Evolutionary conservation across 2,888 invertebrate species (phyloP), one percentile per base, ranked within the genome.

Genomic region (Steromphala cineraria): DNA sequence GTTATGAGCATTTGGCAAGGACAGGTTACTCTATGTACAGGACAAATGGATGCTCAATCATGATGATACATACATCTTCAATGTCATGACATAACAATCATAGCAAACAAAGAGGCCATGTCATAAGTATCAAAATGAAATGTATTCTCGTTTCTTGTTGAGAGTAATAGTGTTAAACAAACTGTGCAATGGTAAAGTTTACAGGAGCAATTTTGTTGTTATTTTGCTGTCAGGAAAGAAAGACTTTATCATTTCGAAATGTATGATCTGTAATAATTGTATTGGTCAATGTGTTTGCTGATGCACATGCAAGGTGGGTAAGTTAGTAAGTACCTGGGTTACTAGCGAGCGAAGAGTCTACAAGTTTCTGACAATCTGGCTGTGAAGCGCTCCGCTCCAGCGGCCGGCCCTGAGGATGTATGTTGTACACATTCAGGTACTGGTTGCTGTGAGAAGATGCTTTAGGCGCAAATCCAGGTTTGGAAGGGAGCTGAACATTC

Each of bases 281-380:
- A 10, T 46, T 46, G 4, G 46, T 10, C 40, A 71, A 19, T 71
- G 71, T 71, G n/a, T 36, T 71, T 71, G 71, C 71, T 40, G 36
- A 17, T 17, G 36, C n/a, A 71, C 71, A 71, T 55, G 76, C 76
- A 55, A 24, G 24, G 52, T 76, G 76, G 53, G 76, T 76, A 28
- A 55, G 80, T 80, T 80, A 78, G 46, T 71, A 77, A 67, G 78
- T 81, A 83, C 82, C 83, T 83, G 81, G 36, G 31, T 46, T 53
- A 78, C 82, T 82, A 82, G 79, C 79, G 75, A 80, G 75, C 67
- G 75, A 74, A 75, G 67, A 53, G 78, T 78, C 80, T 80, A 80
- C 81, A 53, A 84, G 82, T 81, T 83, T 82, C 81, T 84, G 85
- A 80, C 83, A 83, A 79, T 85, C 86, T 17, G 84, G 85, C 53